Conservation (phyloP, 2,888 invertebrate species). For the Nymphalis c-album region DNA sequence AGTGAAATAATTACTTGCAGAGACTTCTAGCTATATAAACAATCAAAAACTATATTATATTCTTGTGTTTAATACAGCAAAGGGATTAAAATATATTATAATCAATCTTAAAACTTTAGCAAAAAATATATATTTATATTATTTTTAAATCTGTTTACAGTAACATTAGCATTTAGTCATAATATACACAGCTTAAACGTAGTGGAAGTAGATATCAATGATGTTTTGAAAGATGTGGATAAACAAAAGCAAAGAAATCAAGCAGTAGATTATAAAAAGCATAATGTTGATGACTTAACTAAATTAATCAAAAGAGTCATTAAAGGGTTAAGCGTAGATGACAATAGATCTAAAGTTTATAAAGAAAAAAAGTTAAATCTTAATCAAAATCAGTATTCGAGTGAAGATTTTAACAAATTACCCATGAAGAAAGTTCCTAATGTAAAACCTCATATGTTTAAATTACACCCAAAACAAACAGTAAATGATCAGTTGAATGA, state of each 20-base stretch:
- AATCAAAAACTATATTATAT: no score
- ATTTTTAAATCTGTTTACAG: background rate
- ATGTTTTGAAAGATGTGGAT: background rate
- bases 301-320: constrained; percentile 6
- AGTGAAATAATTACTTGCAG: no score
- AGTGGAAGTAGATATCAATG: background rate
- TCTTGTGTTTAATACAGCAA: no score
- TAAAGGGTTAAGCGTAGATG: constrained; percentile 6
- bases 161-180: background rate
- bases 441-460: constrained; percentile 20
- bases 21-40: no score
- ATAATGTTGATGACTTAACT: background rate
- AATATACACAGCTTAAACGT: background rate
- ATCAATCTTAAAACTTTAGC: no score
- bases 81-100: no score
- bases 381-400: background rate
- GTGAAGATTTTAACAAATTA: background rate
- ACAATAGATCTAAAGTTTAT: background rate
- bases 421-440: constrained; percentile 12
- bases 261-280: background rate
- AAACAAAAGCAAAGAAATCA: background rate
- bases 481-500: constrained; percentile 16
- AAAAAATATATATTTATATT: background rate
- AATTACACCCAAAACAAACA: constrained; percentile 12
- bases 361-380: constrained; percentile 3